Base-by-base conservation (phyloP, 2,797 vertebrate species). In the Microcaecilia unicolor region DNA sequence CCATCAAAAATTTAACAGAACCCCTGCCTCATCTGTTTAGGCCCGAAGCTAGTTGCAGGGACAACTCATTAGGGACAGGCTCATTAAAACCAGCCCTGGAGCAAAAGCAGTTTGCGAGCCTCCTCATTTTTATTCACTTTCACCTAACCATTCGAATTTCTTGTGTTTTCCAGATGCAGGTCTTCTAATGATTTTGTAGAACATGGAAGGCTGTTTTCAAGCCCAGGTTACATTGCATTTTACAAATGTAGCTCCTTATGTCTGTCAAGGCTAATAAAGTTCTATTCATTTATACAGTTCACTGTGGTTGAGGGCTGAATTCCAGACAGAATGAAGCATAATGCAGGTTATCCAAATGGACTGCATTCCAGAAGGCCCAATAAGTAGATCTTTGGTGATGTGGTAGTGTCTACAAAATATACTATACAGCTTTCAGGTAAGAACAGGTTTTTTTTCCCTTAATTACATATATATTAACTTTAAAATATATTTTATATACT, bases 1-100 rank as follows among this genome's bases (percentile, higher is more conserved):
- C 84, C 67, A 88, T 86, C 79, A 88, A 88, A 88, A 86, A 88
- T 88, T 85, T 85, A 86, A 80, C 78, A 87, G 80, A 78, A 81
- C 76, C 81, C 83, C 80, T 82, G 82, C 80, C 81, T 87, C 76
- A 85, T 85, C 81, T 88, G 85, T 88, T 87, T 84, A 86, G 81
- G 81, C 85, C 84, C 78, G 74, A 81, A 87, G 84, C 83, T 74
- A 84, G 85, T 88, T 88, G 73, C 82, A 86, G 82, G 85, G 82
- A 85, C 82, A 84, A 81, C 76, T 87, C 85, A 84, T 87, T 84
- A 87, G 82, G 80, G 85, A 81, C 81, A 80, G 70, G 72, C 83
- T 88, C 85, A 88, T 88, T 88, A 88, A 88, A 88, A 86, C 79
- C 74, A 80, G 80, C 83, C 85, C 85, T 73, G 77, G 61, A 85